phyloP scores from a whole-genome alignment of 2,113 vertebrate species.

The Thymallus thymallus region DNA sequence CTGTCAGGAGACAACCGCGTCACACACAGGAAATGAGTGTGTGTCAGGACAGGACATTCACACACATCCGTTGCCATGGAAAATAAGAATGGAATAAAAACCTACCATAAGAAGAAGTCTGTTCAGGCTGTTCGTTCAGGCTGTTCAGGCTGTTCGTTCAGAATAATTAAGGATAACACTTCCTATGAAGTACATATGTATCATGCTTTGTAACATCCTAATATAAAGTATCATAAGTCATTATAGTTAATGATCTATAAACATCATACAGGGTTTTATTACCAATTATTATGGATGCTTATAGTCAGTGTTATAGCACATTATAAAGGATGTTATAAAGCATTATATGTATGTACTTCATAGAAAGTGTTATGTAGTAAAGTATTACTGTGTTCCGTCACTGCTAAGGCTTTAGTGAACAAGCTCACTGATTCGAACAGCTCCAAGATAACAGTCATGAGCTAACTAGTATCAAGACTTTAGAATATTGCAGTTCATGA shows the following conservation, averaged over 20 bases:
- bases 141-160: too few relatives aligned
- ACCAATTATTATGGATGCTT: too few relatives aligned
- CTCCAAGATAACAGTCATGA: background rate
- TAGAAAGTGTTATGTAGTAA: background rate
- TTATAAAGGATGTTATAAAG: too few relatives aligned
- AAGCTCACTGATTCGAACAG: background rate
- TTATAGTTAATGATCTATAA: background rate
- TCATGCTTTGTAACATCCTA: too few relatives aligned
- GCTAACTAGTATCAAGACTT: background rate
- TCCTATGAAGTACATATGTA: too few relatives aligned
- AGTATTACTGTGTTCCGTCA: too few relatives aligned
- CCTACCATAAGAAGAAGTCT: background rate
- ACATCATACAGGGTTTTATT: too few relatives aligned
- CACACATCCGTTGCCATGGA: slow-evolving; percentile 52
- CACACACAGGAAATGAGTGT: slow-evolving; percentile 58
- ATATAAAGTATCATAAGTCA: background rate
- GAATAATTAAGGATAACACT: too few relatives aligned
- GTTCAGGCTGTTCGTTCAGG: too few relatives aligned
- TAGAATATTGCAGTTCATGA: too few relatives aligned
- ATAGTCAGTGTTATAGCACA: too few relatives aligned
- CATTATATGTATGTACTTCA: too few relatives aligned
- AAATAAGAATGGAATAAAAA: slow-evolving; percentile 39
- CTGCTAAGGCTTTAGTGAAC: background rate
- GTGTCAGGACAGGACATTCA: slow-evolving; percentile 47
- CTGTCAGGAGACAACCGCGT: slow-evolving; percentile 31